A percentile compares a stretch with the other conserved stretches of the same genome.
Conservation (phyloP, 23 tunicate species). For the Halocynthia aurantium region DNA sequence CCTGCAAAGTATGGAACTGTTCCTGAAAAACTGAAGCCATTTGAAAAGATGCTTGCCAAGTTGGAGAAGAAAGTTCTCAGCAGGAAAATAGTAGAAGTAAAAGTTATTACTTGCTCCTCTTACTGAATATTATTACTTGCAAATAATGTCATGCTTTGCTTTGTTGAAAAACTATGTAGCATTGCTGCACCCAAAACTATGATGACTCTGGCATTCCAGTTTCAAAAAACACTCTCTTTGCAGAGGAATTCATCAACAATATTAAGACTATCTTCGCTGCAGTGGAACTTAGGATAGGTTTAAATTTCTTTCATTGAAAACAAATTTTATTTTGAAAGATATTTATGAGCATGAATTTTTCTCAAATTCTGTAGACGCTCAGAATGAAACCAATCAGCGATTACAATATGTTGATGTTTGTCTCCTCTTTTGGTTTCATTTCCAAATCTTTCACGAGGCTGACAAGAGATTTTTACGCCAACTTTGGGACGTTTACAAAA, state of each 20-base stretch:
- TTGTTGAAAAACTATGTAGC: conserved; percentile 1
- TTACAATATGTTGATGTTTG: conserved; percentile 78
- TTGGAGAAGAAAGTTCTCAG: conserved; percentile 43
- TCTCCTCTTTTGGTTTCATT: conserved; percentile 56
- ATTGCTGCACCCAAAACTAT: conserved; percentile 69
- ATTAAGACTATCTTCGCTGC: conserved; percentile 31
- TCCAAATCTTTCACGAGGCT: conserved; percentile 44
- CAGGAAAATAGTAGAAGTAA: conserved; percentile 32
- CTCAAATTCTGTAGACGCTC: conserved; percentile 19
- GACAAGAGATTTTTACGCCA: conserved; percentile 63
- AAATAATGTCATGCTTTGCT: not conserved
- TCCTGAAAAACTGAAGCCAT: conserved; percentile 42
- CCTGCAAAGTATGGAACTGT: conserved; percentile 53
- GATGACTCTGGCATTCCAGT: conserved; percentile 94
- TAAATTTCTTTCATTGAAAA: not conserved
- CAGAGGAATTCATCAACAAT: conserved; percentile 66
- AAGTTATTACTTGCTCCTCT: not conserved
- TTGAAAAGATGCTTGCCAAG: conserved; percentile 59
- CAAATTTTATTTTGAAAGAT: not conserved
- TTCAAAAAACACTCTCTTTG: conserved; percentile 51
- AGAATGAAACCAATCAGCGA: conserved; percentile 44
- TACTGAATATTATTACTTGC: not conserved
- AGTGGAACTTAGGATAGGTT: conserved; percentile 57
- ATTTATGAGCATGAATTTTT: not conserved
- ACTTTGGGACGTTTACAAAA: conserved; percentile 77